phyloP scores from a whole-genome alignment of 2,888 invertebrate genomes.

The Drosophila nr. perissopoda region DNA sequence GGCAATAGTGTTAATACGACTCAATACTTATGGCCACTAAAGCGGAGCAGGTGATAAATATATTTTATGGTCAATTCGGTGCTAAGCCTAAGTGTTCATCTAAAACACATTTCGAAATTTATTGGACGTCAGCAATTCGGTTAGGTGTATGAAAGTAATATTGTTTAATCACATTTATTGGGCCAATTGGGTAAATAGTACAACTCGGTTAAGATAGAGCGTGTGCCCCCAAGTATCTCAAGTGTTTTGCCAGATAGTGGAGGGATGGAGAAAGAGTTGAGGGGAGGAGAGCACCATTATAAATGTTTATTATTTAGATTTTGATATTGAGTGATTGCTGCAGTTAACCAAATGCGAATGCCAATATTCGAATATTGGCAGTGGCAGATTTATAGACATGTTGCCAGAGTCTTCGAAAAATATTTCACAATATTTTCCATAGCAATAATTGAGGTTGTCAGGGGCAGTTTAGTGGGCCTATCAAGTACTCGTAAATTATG shows the following conservation, averaged over 20 bases:
- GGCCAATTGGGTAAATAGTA: constrained; percentile 8
- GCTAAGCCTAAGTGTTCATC: constrained; percentile 4
- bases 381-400: constrained; percentile 41
- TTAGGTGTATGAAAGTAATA: constrained; percentile 16
- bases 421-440: constrained; percentile 9
- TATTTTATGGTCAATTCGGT: background rate
- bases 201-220: constrained; percentile 8
- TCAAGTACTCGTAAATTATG: constrained; percentile 42
- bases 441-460: constrained; percentile 38
- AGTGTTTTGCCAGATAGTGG: constrained; percentile 24
- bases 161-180: constrained; percentile 28
- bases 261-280: too few relatives aligned
- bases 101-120: constrained; percentile 29
- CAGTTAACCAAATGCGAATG: constrained; percentile 9
- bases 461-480: constrained; percentile 23
- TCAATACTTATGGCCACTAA: background rate
- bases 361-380: background rate
- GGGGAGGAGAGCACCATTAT: constrained; percentile 5
- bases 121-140: constrained; percentile 13
- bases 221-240: constrained; percentile 30
- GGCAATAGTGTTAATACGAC: background rate
- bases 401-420: constrained; percentile 8
- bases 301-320: constrained; percentile 32
- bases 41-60: background rate
- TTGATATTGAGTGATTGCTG: constrained; percentile 27